These are phyloP conservation scores for Frankliniella fusca DNA, from an alignment of 2,888 invertebrate genomes.

Conservation along the genomic window DNA sequence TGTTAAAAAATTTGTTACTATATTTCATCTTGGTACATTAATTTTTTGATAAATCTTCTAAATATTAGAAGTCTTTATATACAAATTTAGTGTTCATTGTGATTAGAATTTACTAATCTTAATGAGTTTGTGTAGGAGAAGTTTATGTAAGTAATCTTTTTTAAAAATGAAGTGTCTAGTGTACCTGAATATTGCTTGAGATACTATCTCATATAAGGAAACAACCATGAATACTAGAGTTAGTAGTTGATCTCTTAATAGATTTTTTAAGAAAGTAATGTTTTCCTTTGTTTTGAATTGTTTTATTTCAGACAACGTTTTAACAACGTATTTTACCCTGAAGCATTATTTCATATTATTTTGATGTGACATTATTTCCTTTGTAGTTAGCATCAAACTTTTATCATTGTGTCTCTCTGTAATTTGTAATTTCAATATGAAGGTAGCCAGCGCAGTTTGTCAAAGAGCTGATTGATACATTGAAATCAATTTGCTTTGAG, in stretches of 20 bases:
- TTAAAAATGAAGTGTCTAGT: slow-evolving; percentile 30
- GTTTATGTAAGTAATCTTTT: neutral
- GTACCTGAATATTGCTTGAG: slow-evolving; percentile 17
- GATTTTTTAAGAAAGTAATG: neutral
- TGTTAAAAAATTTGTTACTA: neutral
- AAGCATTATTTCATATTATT: too few relatives aligned
- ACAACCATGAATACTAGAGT: neutral
- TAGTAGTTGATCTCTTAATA: neutral
- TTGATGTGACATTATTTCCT: too few relatives aligned
- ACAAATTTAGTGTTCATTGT: neutral
- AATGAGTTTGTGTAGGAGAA: neutral
- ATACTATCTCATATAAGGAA: too few relatives aligned
- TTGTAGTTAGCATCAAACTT: too few relatives aligned
- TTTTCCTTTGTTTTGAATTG: neutral
- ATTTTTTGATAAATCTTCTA: neutral
- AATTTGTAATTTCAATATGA: too few relatives aligned
- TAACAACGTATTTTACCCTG: neutral
- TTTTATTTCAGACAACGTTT: neutral
- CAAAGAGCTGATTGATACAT: too few relatives aligned
- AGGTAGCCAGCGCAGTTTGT: too few relatives aligned
- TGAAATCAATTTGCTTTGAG: too few relatives aligned
- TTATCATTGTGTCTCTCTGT: too few relatives aligned
- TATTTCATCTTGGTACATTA: neutral
- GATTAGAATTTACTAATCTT: neutral
- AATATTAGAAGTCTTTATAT: neutral